Base-by-base conservation (phyloP, 2,888 invertebrate species). In the Pseudococcus viburni region DNA sequence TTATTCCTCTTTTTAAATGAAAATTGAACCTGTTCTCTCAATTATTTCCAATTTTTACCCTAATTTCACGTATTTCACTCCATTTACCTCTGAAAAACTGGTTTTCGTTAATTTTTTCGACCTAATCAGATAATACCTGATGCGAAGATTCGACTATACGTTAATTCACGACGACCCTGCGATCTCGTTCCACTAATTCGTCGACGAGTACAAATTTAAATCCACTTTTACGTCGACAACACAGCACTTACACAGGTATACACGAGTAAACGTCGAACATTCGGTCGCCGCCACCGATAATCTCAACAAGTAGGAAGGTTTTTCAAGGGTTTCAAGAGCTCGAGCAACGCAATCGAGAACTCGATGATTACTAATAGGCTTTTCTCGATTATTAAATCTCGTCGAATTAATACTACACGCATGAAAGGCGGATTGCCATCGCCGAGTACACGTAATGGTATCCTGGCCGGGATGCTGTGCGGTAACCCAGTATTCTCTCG, bases 361-460 rank as follows among this genome's bases (percentile, higher is more conserved):
- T 46, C 80, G 80, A 83, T 46, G 19, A 83, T 83, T 83, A 46
- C 33, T 42, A n/a, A 77, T 77, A 42, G 8, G 80, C 46, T 83
- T 83, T 46, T 42, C 19, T 83, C 80, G 80, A 83, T 83, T 83
- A 46, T 46, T 83, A 83, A 83, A 83, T 19, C 46, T 83, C 19
- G 19, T 83, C 80, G 80, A 83, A 83, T 83, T 83, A 46, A 83
- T 83, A 19, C 39, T 7, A 77, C 17, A 77, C 77, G 77, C 33
- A 77, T 42, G 39, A 42, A 64, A 22, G 64, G 39, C 77, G 77
- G 33, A 64, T 64, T 22, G 64, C 64, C 9, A 59, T 22, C 26
- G 19, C 19, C 17, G 17, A 11, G 73, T 77, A 39, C 39, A 77
- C 39, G 77, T 33, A 22, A 64, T 64, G 64, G 22, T 64, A 64